Evolutionary conservation across 1,140 invertebrate genomes (phyloP), one percentile per base, ranked within the genome.

Genomic region (Heliconius hewitsoni): DNA sequence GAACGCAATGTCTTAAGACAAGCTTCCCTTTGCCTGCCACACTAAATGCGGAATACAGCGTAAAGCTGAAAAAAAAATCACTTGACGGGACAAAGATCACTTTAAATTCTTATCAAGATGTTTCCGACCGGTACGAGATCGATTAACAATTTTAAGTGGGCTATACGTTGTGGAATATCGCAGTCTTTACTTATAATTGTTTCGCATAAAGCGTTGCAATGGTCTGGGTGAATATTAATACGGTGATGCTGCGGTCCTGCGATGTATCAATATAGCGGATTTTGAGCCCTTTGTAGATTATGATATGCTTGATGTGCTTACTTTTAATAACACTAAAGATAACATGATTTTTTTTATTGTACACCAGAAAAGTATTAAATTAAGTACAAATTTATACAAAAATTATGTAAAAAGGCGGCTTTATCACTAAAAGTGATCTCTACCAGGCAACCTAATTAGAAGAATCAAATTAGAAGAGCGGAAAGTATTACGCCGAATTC

Each of bases 131-230:
- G 60, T 66, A 30, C 11, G 3, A 30, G n/a, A 66, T 66, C 60
- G 27, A 66, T 30, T 66, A 66, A 66, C 23, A 66, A 30, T 66
- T 66, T 30, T 2, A 30, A 66, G 27, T 66, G 60, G 60, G 71
- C 37, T 16, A 72, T 72, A 72, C 37, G 70, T 46, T 71, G 27
- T 37, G 30, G 50, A 79, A 71, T 74, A 74, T 70, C 23, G 52
- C 18, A 39, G 66, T 79, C 73, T 79, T 75, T 72, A 71, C 74
- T 79, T 79, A 75, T 75, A 79, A 79, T 79, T 79, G 78, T 66
- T 79, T 79, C 72, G 73, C 78, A 75, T 79, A 74, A 79, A 79
- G 60, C 78, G 23, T 79, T 71, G 66, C 39, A 39, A 75, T 79
- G 74, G 71, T 79, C 78, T 55, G 30, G 8, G 34, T 79, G 73